Conservation (phyloP, 1,140 invertebrate genomes). For the Reticulitermes speratus region DNA sequence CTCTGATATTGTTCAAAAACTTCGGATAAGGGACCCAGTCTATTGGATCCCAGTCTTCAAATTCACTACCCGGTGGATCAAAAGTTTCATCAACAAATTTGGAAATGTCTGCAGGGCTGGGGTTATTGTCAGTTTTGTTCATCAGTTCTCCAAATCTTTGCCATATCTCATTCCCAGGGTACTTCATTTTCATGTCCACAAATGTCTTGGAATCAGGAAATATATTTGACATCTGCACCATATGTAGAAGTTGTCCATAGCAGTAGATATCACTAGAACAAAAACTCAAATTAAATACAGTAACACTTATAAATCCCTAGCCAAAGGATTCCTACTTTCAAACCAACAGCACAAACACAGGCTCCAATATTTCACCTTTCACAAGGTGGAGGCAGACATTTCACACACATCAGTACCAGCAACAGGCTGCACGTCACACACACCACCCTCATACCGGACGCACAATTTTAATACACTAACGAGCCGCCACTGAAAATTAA, state of each 20-base stretch:
- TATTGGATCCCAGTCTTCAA: slow-evolving; percentile 57
- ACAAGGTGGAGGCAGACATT: too few species aligned
- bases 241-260: slow-evolving; percentile 71
- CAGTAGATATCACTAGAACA: slow-evolving; percentile 72
- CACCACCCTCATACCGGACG: too few species aligned
- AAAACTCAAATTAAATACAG: not conserved
- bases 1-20: slow-evolving; percentile 61
- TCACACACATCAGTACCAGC: too few species aligned
- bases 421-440: too few species aligned
- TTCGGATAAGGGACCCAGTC: slow-evolving; percentile 66
- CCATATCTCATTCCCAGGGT: slow-evolving; percentile 60
- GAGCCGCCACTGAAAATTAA: too few species aligned
- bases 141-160: slow-evolving; percentile 63
- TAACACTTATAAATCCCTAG: too few species aligned
- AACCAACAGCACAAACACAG: too few species aligned
- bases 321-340: too few species aligned
- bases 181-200: slow-evolving; percentile 80
- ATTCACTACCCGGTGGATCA: slow-evolving; percentile 51
- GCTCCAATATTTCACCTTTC: too few species aligned
- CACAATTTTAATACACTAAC: too few species aligned
- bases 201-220: slow-evolving; percentile 85
- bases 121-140: slow-evolving; percentile 55
- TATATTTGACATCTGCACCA: slow-evolving; percentile 70
- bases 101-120: slow-evolving; percentile 50
- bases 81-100: slow-evolving; percentile 62